phyloP scores from a whole-genome alignment of 1,140 invertebrate species.

The Diorhabda elongata region DNA sequence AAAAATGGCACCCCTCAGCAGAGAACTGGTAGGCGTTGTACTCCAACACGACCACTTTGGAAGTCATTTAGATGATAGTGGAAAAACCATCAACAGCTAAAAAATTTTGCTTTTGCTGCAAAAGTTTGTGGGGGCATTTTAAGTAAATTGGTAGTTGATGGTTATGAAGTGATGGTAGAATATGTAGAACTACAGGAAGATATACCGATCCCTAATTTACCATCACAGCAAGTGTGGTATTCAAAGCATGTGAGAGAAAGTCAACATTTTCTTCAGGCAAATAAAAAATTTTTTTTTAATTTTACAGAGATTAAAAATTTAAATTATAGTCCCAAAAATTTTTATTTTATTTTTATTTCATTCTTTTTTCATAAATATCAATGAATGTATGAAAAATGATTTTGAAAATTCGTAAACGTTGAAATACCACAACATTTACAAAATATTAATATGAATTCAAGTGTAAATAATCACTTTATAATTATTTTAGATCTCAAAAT shows the following conservation, averaged over 20 bases:
- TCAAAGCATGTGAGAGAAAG: too few species aligned
- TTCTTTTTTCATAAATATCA: too few species aligned
- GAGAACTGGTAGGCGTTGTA: slow-evolving; percentile 8
- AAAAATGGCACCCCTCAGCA: slow-evolving; percentile 20
- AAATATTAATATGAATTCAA: slow-evolving; percentile 4
- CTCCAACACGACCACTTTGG: slow-evolving; percentile 5
- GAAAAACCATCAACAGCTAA: neutral
- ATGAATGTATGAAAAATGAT: too few species aligned
- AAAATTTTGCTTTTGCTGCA: too few species aligned
- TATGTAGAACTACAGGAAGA: slow-evolving; percentile 12
- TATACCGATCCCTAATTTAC: neutral
- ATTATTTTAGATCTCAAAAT: too few species aligned
- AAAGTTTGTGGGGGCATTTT: slow-evolving; percentile 5
- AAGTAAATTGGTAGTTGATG: slow-evolving; percentile 12
- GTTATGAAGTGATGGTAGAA: slow-evolving; percentile 8
- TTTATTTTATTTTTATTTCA: too few species aligned
- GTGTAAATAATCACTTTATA: neutral
- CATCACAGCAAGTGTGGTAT: too few species aligned
- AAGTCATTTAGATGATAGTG: neutral
- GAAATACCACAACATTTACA: neutral
- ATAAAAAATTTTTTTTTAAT: too few species aligned
- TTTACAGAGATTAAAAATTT: too few species aligned
- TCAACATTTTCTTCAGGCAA: too few species aligned
- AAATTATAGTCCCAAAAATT: too few species aligned
- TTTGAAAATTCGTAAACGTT: too few species aligned